Evolutionary conservation across 2,113 vertebrate genomes (phyloP), one percentile per base, ranked within the genome.

Genomic region (Menura novaehollandiae): DNA sequence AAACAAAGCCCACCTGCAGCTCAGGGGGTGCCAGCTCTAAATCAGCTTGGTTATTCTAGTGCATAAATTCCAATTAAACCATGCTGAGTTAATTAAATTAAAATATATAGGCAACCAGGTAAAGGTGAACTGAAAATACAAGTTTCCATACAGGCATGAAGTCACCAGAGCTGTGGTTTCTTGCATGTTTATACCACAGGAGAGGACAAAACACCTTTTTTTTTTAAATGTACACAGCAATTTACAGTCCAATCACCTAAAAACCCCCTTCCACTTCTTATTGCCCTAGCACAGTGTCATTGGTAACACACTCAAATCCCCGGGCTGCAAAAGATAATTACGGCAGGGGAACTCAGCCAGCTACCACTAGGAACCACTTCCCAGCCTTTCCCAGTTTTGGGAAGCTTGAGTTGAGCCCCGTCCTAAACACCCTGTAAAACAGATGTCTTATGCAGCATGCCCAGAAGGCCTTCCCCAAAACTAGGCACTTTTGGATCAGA

Each of bases 391-490:
- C 82, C 69, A 33, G 83, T 64, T 94, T 90, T 93, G 76, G 75
- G 96, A 91, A 92, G 88, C 43, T 68, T 77, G 35, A 93, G 20
- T 52, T 75, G 68, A 88, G 68, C 63, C 39, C 88, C 0, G 0
- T 92, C 78, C 95, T 84, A 88, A 94, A 95, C 80, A 91, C 92
- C 79, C 96, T 81, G 86, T 96, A 90, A 95, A 97, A 93, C 92
- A 95, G 95, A 95, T 92, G 95, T 96, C 96, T 92, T 74, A 16
- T 88, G 66, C 92, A 87, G 83, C 33, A 17, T 88, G 90, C 85
- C 92, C 95, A 96, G 93, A 91, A 89, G 80, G 88, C 89, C 91
- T 84, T 84, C 76, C 79, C 68, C 79, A 74, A 86, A 94, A 90
- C n/a, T 11, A 90, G 79, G 68, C 49, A 91, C 82, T 94, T 95